Evolutionary conservation across 2,888 invertebrate species (phyloP).

Genomic region (Cephalotes varians): DNA sequence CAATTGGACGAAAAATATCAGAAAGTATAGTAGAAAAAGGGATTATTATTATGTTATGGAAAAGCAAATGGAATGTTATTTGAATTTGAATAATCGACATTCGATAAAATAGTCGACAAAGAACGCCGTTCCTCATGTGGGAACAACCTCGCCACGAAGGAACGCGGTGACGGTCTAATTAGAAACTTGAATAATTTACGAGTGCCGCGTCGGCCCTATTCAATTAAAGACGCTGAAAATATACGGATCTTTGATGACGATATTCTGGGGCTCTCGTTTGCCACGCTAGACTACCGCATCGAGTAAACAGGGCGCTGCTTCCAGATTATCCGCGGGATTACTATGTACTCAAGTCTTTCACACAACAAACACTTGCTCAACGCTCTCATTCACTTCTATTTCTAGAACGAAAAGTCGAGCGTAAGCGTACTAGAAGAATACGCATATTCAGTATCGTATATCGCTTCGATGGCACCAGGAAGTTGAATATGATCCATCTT

Average conservation of each 20-base stretch:
- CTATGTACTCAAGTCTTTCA: slow-evolving; percentile 62
- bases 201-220: slow-evolving; percentile 9
- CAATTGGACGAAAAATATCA: not conserved
- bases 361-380: slow-evolving; percentile 60
- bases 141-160: not conserved
- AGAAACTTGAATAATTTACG: slow-evolving; percentile 44
- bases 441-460: slow-evolving; percentile 23
- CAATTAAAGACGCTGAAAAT: slow-evolving; percentile 38
- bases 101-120: slow-evolving; percentile 6
- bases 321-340: slow-evolving; percentile 64
- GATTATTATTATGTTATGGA: not conserved
- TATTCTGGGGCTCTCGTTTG: not conserved
- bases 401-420: slow-evolving; percentile 44
- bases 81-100: not conserved
- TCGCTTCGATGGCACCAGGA: not conserved
- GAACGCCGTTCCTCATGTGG: not conserved
- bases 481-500: not conserved
- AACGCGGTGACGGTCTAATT: slow-evolving; percentile 29
- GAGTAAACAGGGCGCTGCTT: slow-evolving; percentile 65
- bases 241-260: slow-evolving; percentile 3
- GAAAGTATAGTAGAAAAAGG: not conserved
- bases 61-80: not conserved
- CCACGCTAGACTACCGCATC: slow-evolving; percentile 27
- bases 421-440: not conserved
- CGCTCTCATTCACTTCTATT: slow-evolving; percentile 59